Percentiles rank a stretch among this genome's conserved stretches.
Evolutionary conservation across 1,140 invertebrate genomes (phyloP).

Genomic region (Lepeophtheirus salmonis): DNA sequence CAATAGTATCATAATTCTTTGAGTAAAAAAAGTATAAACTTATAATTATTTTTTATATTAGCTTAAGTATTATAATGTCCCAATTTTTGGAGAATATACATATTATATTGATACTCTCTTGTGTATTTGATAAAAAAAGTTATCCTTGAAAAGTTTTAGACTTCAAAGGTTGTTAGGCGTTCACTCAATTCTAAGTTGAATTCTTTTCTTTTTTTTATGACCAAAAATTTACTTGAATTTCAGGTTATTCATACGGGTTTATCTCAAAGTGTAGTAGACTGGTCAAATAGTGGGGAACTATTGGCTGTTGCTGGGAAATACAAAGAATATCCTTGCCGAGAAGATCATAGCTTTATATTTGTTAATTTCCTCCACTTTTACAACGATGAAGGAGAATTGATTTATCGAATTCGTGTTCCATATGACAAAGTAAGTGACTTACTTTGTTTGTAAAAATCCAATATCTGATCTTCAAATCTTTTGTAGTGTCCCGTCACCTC

Average conservation of each 20-base stretch:
- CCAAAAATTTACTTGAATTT: conserved; percentile 27
- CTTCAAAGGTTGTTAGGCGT: too few species aligned
- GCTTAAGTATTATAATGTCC: too few species aligned
- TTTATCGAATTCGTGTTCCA: conserved; percentile 54
- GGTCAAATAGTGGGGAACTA: conserved; percentile 81
- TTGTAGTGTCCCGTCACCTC: conserved; percentile 60
- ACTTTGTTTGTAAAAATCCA: conserved; percentile 1
- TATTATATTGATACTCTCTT: too few species aligned
- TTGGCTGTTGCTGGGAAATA: conserved; percentile 63
- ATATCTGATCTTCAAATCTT: conserved; percentile 7
- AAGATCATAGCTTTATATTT: conserved; percentile 28
- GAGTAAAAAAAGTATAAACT: too few species aligned
- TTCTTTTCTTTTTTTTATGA: too few species aligned
- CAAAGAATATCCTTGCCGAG: not conserved
- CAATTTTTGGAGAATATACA: too few species aligned
- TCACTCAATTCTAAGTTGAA: too few species aligned
- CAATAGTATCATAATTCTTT: too few species aligned
- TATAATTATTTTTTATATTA: too few species aligned
- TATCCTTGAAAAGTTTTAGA: too few species aligned
- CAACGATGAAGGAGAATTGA: conserved; percentile 46
- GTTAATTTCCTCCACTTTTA: conserved; percentile 57
- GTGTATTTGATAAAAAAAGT: too few species aligned
- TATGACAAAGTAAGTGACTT: conserved; percentile 39
- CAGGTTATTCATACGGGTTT: conserved; percentile 7
- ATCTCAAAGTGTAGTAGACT: conserved; percentile 43